phyloP scores from a whole-genome alignment of 2,113 vertebrate genomes.

The Aptenodytes patagonicus region DNA sequence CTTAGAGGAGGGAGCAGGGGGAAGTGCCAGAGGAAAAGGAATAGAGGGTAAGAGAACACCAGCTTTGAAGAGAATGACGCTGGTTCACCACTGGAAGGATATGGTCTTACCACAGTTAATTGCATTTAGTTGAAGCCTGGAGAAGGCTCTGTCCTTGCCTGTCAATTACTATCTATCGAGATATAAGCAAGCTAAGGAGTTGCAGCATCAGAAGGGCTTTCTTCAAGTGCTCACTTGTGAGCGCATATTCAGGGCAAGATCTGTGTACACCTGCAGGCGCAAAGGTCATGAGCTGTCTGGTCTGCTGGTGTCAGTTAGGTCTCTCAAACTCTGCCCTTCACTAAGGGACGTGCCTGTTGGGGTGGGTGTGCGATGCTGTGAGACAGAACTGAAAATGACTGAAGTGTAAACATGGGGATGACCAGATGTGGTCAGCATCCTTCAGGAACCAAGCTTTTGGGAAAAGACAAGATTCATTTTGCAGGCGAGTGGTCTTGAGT shows the following conservation, averaged over 20 bases:
- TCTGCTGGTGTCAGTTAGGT: neutral
- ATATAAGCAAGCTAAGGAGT: neutral
- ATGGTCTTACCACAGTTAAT: neutral
- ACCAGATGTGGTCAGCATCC: neutral
- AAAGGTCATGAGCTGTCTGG: neutral
- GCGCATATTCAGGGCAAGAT: neutral
- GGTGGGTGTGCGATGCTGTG: neutral
- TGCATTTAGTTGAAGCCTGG: neutral
- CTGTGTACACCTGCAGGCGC: neutral
- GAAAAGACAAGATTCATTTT: neutral
- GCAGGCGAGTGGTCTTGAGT: neutral
- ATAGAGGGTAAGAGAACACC: neutral
- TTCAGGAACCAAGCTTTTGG: neutral
- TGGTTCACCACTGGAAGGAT: neutral
- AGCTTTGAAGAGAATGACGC: neutral
- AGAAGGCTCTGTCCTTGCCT: neutral
- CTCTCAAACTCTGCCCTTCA: neutral
- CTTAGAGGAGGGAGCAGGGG: neutral
- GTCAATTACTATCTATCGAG: accelerated
- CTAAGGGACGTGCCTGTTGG: neutral
- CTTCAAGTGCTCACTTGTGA: neutral
- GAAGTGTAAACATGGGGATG: neutral
- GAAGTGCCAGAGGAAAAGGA: neutral
- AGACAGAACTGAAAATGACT: neutral
- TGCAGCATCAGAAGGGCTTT: neutral